Conservation (phyloP, 2,113 vertebrate genomes). For the Pangasianodon hypophthalmus region DNA sequence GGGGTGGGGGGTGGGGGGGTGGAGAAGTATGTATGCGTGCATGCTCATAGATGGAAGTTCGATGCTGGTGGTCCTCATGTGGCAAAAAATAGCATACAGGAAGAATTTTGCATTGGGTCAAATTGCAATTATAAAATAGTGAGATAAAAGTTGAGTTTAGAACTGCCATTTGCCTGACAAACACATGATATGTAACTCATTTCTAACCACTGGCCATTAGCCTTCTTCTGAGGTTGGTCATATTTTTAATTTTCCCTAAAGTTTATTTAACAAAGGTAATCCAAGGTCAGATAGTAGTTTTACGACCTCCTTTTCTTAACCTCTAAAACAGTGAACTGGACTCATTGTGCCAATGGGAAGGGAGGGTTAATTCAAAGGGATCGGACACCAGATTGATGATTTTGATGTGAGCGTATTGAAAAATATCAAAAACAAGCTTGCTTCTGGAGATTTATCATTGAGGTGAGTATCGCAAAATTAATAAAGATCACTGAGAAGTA, state of each 20-base stretch:
- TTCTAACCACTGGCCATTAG: not conserved
- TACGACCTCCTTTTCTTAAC: too few relatives aligned
- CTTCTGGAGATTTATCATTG: too few relatives aligned
- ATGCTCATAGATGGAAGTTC: not conserved
- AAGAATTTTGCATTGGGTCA: not conserved
- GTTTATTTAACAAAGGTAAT: not conserved
- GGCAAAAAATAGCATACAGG: not conserved
- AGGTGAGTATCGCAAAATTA: too few relatives aligned
- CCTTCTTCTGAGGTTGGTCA: not conserved
- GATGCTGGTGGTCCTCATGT: constrained; percentile 22
- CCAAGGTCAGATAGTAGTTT: too few relatives aligned
- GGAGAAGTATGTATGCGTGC: constrained; percentile 11
- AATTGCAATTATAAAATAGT: not conserved
- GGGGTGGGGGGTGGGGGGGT: not conserved
- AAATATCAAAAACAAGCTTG: too few relatives aligned
- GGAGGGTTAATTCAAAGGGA: too few relatives aligned
- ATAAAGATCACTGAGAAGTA: not conserved
- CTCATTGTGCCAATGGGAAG: too few relatives aligned
- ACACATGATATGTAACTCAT: not conserved
- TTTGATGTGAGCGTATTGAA: too few relatives aligned
- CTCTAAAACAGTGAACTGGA: not conserved
- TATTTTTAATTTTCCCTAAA: not conserved
- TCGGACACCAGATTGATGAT: too few relatives aligned
- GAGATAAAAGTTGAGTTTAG: not conserved
- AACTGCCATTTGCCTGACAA: not conserved